Conservation (phyloP, 1,140 invertebrate species). For the Phenacoccus solenopsis region DNA sequence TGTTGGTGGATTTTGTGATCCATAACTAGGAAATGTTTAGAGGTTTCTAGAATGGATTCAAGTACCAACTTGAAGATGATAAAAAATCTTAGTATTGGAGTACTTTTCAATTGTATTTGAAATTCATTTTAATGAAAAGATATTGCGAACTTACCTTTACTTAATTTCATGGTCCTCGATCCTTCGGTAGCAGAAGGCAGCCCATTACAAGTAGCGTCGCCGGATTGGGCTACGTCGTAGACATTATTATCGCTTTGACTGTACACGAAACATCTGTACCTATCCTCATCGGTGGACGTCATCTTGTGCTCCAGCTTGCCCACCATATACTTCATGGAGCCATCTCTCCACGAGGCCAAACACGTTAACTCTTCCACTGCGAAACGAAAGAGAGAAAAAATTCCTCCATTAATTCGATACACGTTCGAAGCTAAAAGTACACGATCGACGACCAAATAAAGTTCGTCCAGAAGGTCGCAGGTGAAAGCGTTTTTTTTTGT, state of each 20-base stretch:
- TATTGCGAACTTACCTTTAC: conserved; percentile 44
- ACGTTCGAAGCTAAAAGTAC: no score
- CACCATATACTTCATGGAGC: conserved; percentile 64
- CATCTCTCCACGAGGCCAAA: conserved; percentile 72
- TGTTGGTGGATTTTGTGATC: no score
- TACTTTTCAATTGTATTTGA: no score
- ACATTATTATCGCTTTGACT: conserved; percentile 32
- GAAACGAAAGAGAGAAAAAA: conserved; percentile 19
- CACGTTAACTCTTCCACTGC: conserved; percentile 70
- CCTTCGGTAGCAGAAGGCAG: conserved; percentile 49
- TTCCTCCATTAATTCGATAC: not conserved
- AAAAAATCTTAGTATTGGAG: no score
- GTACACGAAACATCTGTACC: conserved; percentile 51
- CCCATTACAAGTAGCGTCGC: conserved; percentile 68
- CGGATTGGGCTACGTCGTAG: conserved; percentile 59
- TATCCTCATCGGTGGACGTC: conserved; percentile 42
- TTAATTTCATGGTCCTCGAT: conserved; percentile 47
- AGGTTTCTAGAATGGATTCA: no score
- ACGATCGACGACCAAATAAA: not conserved
- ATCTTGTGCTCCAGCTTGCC: conserved; percentile 45
- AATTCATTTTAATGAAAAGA: no score
- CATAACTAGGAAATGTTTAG: no score
- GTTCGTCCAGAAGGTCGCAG: not conserved
- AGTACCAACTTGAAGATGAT: no score
- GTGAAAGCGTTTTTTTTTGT: not conserved